Evolutionary conservation across 2,113 vertebrate species (phyloP), one percentile per base, ranked within the genome.

Genomic region (Hipposideros armiger): DNA sequence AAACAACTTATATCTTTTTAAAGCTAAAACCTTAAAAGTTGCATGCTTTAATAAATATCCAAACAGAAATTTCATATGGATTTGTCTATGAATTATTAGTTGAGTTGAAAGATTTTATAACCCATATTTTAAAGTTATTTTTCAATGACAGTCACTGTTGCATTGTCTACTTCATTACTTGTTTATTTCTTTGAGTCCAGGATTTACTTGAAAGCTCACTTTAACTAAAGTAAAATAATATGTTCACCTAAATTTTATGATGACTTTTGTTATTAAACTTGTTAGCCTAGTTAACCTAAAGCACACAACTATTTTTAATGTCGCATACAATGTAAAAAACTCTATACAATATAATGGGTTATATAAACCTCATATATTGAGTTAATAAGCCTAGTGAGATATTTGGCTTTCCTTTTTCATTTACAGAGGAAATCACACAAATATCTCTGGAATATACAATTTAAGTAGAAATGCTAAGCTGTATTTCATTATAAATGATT

Each of bases 1-100:
- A 95, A 95, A 97, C 7, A 85, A 56, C 6, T 90, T 93, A 87
- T 30, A 91, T 84, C 76, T 91, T 87, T 87, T 95, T 73, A 88
- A 54, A 85, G 67, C 74, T 92, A 93, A 95, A 93, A 22, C 66
- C 62, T n/a, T 91, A 97, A 90, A 94, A 66, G 96, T 62, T 96
- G 86, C 72, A 92, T 96, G 60, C 45, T 88, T 94, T 72, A 74
- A 89, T 74, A 89, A 74, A 73, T 92, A 81, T 87, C 93, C 58
- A 86, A 94, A 87, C 1, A 66, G 26, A 8, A 69, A 24, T 94
- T 96, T 92, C 62, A 89, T 50, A 40, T 84, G 52, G 7, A 32
- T 93, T 13, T 83, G 6, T 91, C 74, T 91, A 54, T 54, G 52
- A 54, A 69, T 58, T 50, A 73, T 66, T 82, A 80, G 42, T 45